Base-by-base conservation (phyloP, 2,888 invertebrate species). In the Xylota sylvarum region DNA sequence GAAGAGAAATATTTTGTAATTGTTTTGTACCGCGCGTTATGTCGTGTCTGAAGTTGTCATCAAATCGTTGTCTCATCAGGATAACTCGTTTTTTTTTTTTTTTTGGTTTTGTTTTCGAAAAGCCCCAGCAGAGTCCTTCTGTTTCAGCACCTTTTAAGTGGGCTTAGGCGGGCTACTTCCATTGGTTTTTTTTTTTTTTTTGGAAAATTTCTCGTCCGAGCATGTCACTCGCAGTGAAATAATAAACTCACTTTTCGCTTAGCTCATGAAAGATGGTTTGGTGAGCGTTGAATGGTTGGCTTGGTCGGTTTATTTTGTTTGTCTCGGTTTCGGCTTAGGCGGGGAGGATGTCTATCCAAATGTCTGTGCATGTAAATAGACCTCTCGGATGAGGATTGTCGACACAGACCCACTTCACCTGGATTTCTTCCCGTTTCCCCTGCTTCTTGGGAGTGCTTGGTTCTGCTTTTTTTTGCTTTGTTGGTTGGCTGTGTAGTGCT, bases 351-450 rank as follows among this genome's bases (percentile, higher is more conserved):
- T 81, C 74, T 70, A 70, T 69, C 50, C 62, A 69, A n/a, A 72
- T 72, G 85, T 70, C 85, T 76, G 74, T 76, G 76, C 70, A 76
- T 84, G 84, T 79, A 84, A 84, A 84, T 81, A 77, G 77, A 86
- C 76, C 72, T 40, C 40, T 67, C 52, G 74, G 77, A 72, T 67
- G 37, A 37, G 60, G 35, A 46, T 77, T 52, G 77, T 72, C 77
- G 65, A 52, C 72, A 64, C 19, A 65, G 50, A 55, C 27, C 69
- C 77, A 82, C 86, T 86, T 86, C 78, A 86, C 86, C 86, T 86
- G 77, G 64, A 86, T 82, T 73, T 77, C 65, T 30, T 65, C 56
- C 46, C n/a, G n/a, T 74, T 14, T 46, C 48, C 64, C 14, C 23
- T 30, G 27, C 64, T 50, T 14, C 40, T 14, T 6, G 23, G 40